Conservation (phyloP, 2,888 invertebrate genomes). For the Gonocerus acuteangulatus region DNA sequence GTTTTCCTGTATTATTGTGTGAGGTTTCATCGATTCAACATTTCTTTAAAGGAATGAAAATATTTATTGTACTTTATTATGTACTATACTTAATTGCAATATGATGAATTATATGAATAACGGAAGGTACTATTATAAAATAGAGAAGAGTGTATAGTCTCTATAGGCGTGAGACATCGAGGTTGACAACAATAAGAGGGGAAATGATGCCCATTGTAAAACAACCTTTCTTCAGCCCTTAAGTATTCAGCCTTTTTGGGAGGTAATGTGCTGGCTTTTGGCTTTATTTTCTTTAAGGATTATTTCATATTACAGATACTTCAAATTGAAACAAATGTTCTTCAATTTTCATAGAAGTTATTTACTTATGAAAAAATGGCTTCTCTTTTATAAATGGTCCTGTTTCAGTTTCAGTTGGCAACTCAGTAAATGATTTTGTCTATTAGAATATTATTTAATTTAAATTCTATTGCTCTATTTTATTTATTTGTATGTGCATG, state of each 20-base stretch:
- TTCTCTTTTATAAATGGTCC: conserved; percentile 6
- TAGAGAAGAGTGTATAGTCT: conserved; percentile 18
- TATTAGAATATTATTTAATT: background rate
- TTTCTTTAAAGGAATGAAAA: too few species aligned
- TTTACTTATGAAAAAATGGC: too few species aligned
- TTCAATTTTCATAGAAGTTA: background rate
- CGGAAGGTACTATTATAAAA: background rate
- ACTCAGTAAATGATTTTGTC: conserved; percentile 20
- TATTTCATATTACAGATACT: too few species aligned
- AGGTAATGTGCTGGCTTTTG: conserved; percentile 24
- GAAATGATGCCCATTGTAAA: conserved; percentile 17
- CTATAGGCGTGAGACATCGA: conserved; percentile 18
- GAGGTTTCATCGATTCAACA: too few species aligned
- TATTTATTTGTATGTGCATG: background rate
- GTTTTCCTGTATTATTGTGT: too few species aligned
- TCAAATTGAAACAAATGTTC: background rate
- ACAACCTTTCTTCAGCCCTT: conserved; percentile 14
- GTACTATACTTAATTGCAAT: too few species aligned
- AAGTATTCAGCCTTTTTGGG: conserved; percentile 11
- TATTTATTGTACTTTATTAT: too few species aligned
- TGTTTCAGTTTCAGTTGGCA: conserved; percentile 19
- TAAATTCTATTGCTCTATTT: background rate
- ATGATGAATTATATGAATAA: too few species aligned
- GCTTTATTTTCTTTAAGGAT: background rate
- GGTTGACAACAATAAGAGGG: conserved; percentile 27